A percentile compares a stretch with the other conserved stretches of the same genome.
Conservation (phyloP, 2,797 vertebrate species). For the Sandelia bainsii region DNA sequence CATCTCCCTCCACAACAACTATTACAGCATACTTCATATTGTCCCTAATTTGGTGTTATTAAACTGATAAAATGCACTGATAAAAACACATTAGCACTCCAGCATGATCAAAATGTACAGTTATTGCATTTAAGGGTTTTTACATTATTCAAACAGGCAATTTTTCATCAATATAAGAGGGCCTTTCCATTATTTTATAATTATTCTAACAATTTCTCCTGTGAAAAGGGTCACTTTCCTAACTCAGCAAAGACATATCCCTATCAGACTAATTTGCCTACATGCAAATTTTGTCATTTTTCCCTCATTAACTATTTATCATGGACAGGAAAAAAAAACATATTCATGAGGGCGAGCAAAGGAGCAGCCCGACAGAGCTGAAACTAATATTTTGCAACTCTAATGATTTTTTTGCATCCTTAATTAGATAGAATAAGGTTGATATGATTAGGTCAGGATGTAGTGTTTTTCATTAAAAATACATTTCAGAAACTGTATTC, state of each 20-base stretch:
- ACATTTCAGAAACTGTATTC: conserved; percentile 98
- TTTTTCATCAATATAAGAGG: conserved; percentile 90
- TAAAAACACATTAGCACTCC: conserved; percentile 84
- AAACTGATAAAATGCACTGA: conserved; percentile 90
- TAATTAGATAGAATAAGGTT: conserved; percentile 99
- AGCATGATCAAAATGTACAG: conserved; percentile 90
- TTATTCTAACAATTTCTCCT: conserved; percentile 89
- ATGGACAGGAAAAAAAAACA: conserved; percentile 89
- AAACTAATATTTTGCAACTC: conserved; percentile 99
- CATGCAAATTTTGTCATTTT: conserved; percentile 99
- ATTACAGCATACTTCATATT: conserved; percentile 91
- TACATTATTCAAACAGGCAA: conserved; percentile 88
- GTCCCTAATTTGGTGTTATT: conserved; percentile 93
- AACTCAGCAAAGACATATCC: conserved; percentile 92
- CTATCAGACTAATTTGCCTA: conserved; percentile 97
- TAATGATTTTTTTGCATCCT: conserved; percentile 99
- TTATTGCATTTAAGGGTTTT: conserved; percentile 94
- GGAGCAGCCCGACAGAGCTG: conserved; percentile 93
- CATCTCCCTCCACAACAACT: conserved; percentile 84
- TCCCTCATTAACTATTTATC: conserved; percentile 98
- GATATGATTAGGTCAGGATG: conserved; percentile 99
- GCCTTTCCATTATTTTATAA: conserved; percentile 87
- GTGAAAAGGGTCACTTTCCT: conserved; percentile 94
- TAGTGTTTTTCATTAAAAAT: conserved; percentile 99
- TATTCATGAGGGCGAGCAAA: conserved; percentile 92